Base-by-base conservation (phyloP, 1,140 invertebrate genomes). In the Zaprionus davidi region DNA sequence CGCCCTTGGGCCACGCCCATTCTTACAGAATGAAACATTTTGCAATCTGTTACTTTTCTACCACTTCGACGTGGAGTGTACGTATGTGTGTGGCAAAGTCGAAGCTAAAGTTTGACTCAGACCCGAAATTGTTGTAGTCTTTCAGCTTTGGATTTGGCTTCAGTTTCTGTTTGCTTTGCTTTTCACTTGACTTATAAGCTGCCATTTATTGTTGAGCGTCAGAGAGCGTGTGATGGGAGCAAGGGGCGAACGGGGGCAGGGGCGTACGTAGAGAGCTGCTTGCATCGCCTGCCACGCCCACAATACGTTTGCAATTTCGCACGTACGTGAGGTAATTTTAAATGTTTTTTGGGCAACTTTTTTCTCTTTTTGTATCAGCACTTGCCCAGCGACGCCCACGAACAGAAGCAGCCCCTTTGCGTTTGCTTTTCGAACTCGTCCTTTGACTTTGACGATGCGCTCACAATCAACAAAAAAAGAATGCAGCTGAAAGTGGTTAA, bases 271-370 rank as follows among this genome's bases (percentile, higher is more conserved):
- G 49, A 31, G 57, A 31, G 65, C 22, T 20, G 76, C 20, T n/a
- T 73, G 57, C 57, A 69, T 56, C 24, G 51, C 6, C 22, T 20
- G 67, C 78, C 78, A 87, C 80, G 84, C 83, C 83, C 80, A 87
- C 83, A 79, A 87, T 87, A 87, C 83, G 82, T 80, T 87, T 67
- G 80, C 83, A 82, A 87, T 87, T 87, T 87, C 80, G 74, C 83
- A 87, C 84, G 79, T 88, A 87, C 84, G 84, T 87, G 84, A 87
- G 84, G 81, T 88, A 87, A 87, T 88, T 84, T 87, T 87, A 88
- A 87, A 87, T 87, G 84, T 87, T 87, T 85, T 78, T 87, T 81
- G 60, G 78, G 65, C 78, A 85, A 85, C 70, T 77, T 46, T 46
- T 38, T 38, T 15, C 12, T 12, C 1, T 84, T 79, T 78, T 71